These are phyloP conservation scores for Coendou prehensilis DNA, from an alignment of 2,797 vertebrate species.

Conservation along the genomic window DNA sequence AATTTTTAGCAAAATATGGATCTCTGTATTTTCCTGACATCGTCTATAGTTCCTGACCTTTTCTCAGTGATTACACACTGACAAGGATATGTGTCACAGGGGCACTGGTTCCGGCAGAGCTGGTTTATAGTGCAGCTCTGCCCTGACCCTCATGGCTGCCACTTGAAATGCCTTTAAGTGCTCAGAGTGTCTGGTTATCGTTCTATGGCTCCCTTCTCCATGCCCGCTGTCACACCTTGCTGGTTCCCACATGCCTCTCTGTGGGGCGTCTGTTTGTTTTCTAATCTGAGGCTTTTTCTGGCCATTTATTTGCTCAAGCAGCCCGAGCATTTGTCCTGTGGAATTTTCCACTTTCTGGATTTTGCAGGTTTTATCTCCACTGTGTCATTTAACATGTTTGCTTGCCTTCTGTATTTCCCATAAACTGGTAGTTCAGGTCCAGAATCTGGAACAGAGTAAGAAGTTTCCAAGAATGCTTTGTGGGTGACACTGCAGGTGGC, in stretches of 20 bases:
- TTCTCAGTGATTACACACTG: neutral
- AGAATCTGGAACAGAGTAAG: neutral
- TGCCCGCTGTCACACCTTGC: neutral
- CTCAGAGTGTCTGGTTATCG: neutral
- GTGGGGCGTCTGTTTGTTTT: neutral
- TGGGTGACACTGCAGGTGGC: no score
- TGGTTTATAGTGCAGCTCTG: neutral
- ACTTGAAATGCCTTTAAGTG: neutral
- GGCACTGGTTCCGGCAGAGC: neutral
- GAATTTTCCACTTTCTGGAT: conserved; percentile 25
- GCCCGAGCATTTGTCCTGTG: neutral
- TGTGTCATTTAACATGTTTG: neutral
- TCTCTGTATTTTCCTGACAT: neutral
- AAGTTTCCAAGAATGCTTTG: neutral
- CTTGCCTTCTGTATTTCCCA: neutral
- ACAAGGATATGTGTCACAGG: neutral
- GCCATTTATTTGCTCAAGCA: conserved; percentile 48
- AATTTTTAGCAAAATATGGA: neutral
- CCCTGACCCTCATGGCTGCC: neutral
- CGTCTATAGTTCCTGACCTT: neutral
- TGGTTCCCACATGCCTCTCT: neutral
- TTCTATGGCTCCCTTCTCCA: neutral
- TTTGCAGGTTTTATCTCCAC: neutral
- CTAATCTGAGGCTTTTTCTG: neutral
- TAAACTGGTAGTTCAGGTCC: neutral